Conservation (phyloP, 2,888 invertebrate genomes). For the Diabrotica balteata region DNA sequence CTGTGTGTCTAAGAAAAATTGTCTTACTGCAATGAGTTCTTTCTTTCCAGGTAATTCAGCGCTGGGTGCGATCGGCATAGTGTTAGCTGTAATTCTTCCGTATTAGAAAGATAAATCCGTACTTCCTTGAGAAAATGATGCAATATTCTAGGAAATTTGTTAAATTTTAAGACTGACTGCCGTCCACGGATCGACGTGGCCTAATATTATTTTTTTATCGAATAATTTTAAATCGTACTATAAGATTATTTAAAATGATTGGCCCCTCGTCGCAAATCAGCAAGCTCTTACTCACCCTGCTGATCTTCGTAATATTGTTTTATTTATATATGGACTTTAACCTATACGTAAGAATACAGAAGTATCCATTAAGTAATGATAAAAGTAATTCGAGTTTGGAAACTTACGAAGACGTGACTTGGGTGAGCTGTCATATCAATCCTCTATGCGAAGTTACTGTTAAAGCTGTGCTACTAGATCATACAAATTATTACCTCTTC, state of each 20-base stretch:
- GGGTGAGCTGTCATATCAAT: constrained; percentile 75
- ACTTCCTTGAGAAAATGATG: constrained; percentile 15
- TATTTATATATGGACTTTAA: constrained; percentile 78
- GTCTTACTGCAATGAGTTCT: constrained; percentile 2
- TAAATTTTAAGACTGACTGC: constrained; percentile 20
- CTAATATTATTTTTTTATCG: constrained; percentile 12
- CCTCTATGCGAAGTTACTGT: constrained; percentile 83
- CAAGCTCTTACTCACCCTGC: constrained; percentile 69
- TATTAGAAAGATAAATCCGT: constrained; percentile 3
- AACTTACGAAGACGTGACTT: constrained; percentile 64
- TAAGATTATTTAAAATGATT: constrained; percentile 62
- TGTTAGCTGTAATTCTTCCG: constrained; percentile 1
- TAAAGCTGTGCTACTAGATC: constrained; percentile 83
- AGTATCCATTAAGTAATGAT: constrained; percentile 67
- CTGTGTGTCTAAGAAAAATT: neutral
- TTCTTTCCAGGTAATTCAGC: constrained; percentile 21
- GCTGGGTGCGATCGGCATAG: neutral
- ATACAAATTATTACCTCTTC: constrained; percentile 83
- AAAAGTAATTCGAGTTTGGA: constrained; percentile 46
- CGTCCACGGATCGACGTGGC: constrained; percentile 20
- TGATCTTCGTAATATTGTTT: constrained; percentile 67
- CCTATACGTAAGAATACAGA: constrained; percentile 73
- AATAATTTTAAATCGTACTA: neutral
- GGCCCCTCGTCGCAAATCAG: constrained; percentile 78
- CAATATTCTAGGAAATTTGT: constrained; percentile 13